Conservation (phyloP, 2,113 vertebrate species). For the Willisornis vidua region DNA sequence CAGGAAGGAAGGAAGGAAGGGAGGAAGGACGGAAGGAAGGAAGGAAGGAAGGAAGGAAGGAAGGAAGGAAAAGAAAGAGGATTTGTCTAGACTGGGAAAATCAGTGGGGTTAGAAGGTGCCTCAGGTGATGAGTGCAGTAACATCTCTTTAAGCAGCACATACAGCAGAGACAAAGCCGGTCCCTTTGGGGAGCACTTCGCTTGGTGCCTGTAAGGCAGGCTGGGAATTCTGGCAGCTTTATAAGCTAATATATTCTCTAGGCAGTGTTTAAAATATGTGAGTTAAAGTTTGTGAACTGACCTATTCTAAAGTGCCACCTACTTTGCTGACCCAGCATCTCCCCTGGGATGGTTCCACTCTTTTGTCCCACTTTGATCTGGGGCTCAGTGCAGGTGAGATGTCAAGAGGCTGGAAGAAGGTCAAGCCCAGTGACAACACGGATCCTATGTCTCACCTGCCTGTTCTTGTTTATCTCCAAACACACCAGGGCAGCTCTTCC, state of each 20-base stretch:
- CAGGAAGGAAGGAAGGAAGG: not conserved
- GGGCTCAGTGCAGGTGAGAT: not conserved
- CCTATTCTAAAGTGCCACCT: not conserved
- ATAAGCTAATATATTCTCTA: not conserved
- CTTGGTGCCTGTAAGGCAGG: not conserved
- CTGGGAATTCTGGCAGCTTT: not conserved
- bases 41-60: no score
- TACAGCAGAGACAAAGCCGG: not conserved
- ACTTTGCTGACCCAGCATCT: not conserved
- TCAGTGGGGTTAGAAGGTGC: not conserved
- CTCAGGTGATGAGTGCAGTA: not conserved
- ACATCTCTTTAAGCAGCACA: not conserved
- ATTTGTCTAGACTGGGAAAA: not conserved
- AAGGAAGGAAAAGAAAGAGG: not conserved
- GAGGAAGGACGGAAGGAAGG: not conserved
- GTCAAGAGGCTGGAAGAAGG: not conserved
- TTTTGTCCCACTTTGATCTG: not conserved
- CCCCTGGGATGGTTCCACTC: accelerated
- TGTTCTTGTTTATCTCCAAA: not conserved
- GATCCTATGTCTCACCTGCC: not conserved
- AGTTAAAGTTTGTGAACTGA: not conserved
- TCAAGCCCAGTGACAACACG: not conserved
- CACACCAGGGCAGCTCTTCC: not conserved
- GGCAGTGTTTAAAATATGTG: not conserved
- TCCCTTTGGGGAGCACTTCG: not conserved